Conservation (phyloP, 2,797 vertebrate genomes). For the Crax fasciolata region DNA sequence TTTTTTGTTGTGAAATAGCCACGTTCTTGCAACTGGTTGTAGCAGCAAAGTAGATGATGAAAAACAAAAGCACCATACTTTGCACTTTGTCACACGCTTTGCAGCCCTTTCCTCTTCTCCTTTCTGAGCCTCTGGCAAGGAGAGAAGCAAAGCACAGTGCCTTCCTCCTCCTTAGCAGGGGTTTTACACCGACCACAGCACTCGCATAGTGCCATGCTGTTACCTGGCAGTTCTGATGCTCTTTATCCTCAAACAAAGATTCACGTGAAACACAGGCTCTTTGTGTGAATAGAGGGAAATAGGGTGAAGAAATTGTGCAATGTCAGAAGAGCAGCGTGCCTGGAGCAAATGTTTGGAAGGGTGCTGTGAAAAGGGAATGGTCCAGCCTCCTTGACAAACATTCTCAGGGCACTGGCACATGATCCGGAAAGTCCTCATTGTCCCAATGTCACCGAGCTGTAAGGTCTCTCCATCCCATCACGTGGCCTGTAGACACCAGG, state of each 20-base stretch:
- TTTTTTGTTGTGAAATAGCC: not conserved
- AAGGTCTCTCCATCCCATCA: not conserved
- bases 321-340: not conserved
- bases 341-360: conserved; percentile 36
- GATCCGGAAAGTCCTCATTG: not conserved
- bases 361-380: not conserved
- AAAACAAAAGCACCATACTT: not conserved
- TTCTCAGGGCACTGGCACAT: not conserved
- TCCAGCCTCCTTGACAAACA: conserved; percentile 15
- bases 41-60: not conserved
- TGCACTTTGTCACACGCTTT: not conserved
- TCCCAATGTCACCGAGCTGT: not conserved
- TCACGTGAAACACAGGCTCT: conserved; percentile 7
- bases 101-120: not conserved
- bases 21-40: not conserved
- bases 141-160: not conserved
- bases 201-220: accelerated
- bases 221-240: conserved; percentile 28
- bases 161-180: not conserved
- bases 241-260: conserved; percentile 42
- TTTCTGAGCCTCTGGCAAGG: not conserved
- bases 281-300: conserved; percentile 44
- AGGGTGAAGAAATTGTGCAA: conserved; percentile 12
- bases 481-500: not conserved
- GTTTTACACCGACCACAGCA: not conserved